Evolutionary conservation across 2,797 vertebrate species (phyloP).

Genomic region (Threskiornis aethiopicus): DNA sequence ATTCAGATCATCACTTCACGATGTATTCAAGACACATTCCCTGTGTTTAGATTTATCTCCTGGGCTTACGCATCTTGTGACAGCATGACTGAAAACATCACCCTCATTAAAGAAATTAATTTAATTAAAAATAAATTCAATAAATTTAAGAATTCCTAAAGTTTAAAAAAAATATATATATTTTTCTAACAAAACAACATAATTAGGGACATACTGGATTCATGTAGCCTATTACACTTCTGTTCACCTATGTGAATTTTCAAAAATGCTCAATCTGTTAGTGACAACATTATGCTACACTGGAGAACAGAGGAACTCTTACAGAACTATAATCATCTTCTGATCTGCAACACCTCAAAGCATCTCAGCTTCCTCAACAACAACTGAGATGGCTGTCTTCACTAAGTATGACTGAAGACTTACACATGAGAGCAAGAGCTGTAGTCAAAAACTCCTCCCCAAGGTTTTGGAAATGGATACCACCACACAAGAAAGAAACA

Average conservation of each 20-base stretch:
- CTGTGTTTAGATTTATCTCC: neutral
- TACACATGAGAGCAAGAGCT: neutral
- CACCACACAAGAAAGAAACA: neutral
- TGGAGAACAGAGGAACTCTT: neutral
- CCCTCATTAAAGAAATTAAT: neutral
- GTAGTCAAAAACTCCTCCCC: neutral
- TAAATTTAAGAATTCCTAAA: neutral
- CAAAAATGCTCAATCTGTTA: neutral
- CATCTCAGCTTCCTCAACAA: neutral
- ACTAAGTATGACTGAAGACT: neutral
- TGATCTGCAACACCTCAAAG: neutral
- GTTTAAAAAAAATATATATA: fast-evolving
- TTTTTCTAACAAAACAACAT: neutral
- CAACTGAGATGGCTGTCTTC: neutral
- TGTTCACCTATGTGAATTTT: neutral
- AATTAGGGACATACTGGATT: neutral
- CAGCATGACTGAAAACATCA: neutral
- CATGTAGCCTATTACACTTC: neutral
- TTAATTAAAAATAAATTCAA: neutral
- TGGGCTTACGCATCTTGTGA: neutral
- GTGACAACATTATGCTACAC: neutral
- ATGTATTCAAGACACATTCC: neutral
- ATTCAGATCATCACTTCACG: neutral
- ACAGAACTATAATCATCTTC: neutral
- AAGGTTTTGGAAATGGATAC: neutral